Conservation (phyloP, 2,888 invertebrate species). For the Tetramorium bicarinatum region DNA sequence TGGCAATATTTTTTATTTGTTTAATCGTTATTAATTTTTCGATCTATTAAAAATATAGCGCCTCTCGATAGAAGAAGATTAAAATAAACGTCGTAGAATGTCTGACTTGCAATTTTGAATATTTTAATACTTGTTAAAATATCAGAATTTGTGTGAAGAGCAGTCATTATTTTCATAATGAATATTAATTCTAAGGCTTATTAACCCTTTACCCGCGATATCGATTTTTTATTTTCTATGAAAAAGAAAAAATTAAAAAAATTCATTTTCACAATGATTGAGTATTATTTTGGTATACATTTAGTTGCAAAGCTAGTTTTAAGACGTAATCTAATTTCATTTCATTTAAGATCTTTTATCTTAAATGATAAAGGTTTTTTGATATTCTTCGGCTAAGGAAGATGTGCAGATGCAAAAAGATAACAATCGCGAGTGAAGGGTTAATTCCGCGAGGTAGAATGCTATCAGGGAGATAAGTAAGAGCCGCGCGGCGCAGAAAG, state of each 20-base stretch:
- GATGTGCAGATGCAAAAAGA: not conserved
- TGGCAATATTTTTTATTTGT: not conserved
- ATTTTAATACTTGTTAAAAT: constrained; percentile 7
- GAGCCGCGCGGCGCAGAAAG: not conserved
- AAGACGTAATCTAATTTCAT: not conserved
- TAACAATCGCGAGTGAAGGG: not conserved
- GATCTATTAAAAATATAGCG: not conserved
- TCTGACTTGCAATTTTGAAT: not conserved
- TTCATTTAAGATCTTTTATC: not conserved
- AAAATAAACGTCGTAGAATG: not conserved
- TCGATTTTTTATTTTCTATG: not conserved
- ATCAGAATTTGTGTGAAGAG: not conserved
- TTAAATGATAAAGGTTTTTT: not conserved
- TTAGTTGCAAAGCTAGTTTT: not conserved
- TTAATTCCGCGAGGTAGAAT: not conserved
- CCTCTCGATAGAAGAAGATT: not conserved
- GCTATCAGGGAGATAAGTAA: not conserved
- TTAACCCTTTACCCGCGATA: not conserved
- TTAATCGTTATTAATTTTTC: not conserved
- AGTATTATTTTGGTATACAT: not conserved
- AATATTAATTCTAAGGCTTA: not conserved
- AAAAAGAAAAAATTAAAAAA: no score
- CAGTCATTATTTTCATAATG: not conserved
- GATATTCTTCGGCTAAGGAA: not conserved
- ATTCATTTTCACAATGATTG: not conserved